phyloP scores from a whole-genome alignment of 2,113 vertebrate genomes.

The Patagioenas fasciata region DNA sequence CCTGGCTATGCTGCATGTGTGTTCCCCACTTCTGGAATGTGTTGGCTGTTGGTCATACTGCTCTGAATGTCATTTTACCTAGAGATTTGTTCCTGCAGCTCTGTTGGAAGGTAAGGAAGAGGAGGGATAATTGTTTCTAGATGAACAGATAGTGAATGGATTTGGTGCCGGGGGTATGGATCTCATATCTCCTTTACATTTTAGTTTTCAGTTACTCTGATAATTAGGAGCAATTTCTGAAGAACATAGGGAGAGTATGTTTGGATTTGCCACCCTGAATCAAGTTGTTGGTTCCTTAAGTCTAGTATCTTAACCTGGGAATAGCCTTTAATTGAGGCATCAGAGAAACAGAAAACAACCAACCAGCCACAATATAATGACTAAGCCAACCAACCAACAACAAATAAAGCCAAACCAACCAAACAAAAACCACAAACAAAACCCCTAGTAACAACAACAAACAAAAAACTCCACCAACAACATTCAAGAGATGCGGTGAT shows the following conservation, averaged over 20 bases:
- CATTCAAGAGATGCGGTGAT: neutral
- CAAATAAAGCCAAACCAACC: too few relatives aligned
- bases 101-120: neutral
- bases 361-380: too few relatives aligned
- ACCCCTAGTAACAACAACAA: too few relatives aligned
- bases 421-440: too few relatives aligned
- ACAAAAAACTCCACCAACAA: neutral
- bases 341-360: neutral
- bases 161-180: neutral
- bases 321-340: neutral
- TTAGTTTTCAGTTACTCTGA: neutral
- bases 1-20: neutral
- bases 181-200: neutral
- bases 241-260: fast-evolving
- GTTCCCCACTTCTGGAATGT: neutral
- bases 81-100: neutral
- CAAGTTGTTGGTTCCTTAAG: neutral
- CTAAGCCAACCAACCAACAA: too few relatives aligned
- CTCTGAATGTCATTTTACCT: neutral
- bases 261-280: neutral
- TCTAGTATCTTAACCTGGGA: neutral
- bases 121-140: neutral
- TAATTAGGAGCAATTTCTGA: neutral
- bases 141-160: neutral
- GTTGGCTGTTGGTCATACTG: neutral